These are phyloP conservation scores for Drosophila takahashii DNA, from an alignment of 1,140 invertebrate species.

Conservation along the genomic window DNA sequence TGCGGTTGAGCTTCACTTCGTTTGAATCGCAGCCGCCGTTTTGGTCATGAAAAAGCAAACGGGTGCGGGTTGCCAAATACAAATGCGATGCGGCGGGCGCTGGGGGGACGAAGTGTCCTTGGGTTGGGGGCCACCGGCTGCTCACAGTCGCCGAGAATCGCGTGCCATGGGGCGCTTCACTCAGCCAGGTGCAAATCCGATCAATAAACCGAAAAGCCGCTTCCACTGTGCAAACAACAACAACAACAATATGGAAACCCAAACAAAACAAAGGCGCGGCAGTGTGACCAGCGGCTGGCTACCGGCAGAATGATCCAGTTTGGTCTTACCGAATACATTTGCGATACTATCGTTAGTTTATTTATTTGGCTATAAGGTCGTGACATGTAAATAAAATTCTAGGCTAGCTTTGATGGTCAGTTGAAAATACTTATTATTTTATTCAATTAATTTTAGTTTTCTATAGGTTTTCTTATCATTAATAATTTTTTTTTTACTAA, in stretches of 20 bases:
- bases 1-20: constrained; percentile 43
- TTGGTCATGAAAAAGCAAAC: constrained; percentile 40
- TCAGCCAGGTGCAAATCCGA: constrained; percentile 15
- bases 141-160: constrained; percentile 35
- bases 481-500: too few species aligned
- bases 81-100: constrained; percentile 12
- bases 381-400: too few species aligned
- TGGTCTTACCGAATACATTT: too few species aligned
- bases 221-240: not conserved
- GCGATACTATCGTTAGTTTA: not conserved
- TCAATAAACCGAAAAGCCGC: constrained; percentile 48
- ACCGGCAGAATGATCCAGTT: not conserved
- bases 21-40: constrained; percentile 28
- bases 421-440: too few species aligned
- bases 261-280: constrained; percentile 28
- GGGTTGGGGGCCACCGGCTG: constrained; percentile 65
- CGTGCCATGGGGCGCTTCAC: constrained; percentile 34
- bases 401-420: too few species aligned
- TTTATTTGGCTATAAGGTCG: not conserved
- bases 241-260: constrained; percentile 8
- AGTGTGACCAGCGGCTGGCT: constrained; percentile 19
- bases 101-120: constrained; percentile 59
- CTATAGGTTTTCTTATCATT: too few species aligned
- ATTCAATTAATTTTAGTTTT: too few species aligned
- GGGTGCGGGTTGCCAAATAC: constrained; percentile 53